These are phyloP conservation scores for Pseudococcus viburni DNA, from an alignment of 2,888 invertebrate genomes.

Conservation along the genomic window DNA sequence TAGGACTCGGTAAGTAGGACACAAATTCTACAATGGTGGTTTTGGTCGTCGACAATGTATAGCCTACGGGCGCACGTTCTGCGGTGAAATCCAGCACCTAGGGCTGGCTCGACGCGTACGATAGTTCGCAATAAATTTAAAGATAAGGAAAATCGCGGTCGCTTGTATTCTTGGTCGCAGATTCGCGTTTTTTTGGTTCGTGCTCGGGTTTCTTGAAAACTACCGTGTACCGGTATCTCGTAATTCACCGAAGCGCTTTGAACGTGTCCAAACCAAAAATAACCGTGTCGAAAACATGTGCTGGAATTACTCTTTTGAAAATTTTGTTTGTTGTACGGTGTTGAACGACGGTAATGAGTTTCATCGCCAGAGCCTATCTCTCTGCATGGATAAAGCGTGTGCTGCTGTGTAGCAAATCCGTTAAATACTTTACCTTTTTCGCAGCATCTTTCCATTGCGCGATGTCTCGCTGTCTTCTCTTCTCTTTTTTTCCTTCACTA, in stretches of 20 bases:
- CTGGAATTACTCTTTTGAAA: conserved; percentile 3
- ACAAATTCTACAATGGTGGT: background rate
- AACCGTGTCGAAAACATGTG: conserved; percentile 18
- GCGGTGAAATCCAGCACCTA: background rate
- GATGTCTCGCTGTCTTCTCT: no score
- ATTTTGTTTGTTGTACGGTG: background rate
- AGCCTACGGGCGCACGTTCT: background rate
- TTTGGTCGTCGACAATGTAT: background rate
- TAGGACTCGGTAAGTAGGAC: background rate
- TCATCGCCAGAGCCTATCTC: background rate
- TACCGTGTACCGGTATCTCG: background rate
- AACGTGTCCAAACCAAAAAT: background rate
- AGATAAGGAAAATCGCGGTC: background rate
- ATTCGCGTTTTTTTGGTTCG: conserved; percentile 2
- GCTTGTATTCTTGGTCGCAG: conserved; percentile 8
- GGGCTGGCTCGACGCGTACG: conserved; percentile 10
- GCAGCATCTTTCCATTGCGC: no score
- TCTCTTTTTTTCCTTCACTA: no score
- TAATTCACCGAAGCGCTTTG: background rate
- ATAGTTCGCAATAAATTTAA: background rate
- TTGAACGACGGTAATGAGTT: conserved; percentile 1
- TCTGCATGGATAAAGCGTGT: no score
- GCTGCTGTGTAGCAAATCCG: no score
- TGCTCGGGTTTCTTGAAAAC: conserved; percentile 27
- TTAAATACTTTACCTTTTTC: no score